These are phyloP conservation scores for Caiman crocodilus DNA, from an alignment of 2,797 vertebrate genomes.

Conservation along the genomic window DNA sequence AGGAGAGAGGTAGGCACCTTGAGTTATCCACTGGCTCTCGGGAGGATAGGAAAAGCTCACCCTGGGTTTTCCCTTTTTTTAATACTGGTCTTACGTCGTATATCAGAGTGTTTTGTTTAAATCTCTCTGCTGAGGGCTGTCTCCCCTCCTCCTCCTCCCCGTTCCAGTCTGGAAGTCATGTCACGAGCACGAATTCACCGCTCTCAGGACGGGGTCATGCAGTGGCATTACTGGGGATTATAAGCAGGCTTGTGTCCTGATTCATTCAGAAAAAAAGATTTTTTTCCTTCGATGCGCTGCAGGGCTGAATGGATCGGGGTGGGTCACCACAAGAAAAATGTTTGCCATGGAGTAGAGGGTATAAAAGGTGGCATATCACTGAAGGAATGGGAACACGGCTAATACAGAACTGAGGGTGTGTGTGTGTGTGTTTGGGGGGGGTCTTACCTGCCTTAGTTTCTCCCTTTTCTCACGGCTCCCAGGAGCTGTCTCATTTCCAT, in stretches of 20 bases:
- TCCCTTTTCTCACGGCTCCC: neutral
- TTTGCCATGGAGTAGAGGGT: neutral
- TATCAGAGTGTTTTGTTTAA: neutral
- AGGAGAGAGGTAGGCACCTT: slow-evolving; percentile 42
- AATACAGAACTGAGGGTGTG: neutral
- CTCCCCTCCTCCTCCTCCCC: neutral
- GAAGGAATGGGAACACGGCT: neutral
- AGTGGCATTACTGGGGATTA: slow-evolving; percentile 61
- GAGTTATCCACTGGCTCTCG: neutral
- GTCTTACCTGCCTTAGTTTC: neutral
- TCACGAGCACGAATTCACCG: slow-evolving; percentile 38
- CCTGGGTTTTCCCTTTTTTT: neutral
- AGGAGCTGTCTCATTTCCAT: neutral
- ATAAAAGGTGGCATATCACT: neutral
- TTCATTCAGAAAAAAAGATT: neutral
- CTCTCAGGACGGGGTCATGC: neutral
- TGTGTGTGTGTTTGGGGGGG: neutral
- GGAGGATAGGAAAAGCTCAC: neutral
- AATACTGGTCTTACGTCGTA: neutral
- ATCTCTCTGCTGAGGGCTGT: too few relatives aligned
- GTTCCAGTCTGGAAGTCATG: slow-evolving; percentile 17
- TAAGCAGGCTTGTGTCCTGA: slow-evolving; percentile 24
- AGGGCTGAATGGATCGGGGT: neutral
- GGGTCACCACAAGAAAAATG: too few relatives aligned
- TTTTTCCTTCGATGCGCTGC: neutral